Percentiles rank a stretch among this genome's conserved stretches.
Evolutionary conservation across 1,140 invertebrate species (phyloP).

Genomic region (Drosophila obscura): DNA sequence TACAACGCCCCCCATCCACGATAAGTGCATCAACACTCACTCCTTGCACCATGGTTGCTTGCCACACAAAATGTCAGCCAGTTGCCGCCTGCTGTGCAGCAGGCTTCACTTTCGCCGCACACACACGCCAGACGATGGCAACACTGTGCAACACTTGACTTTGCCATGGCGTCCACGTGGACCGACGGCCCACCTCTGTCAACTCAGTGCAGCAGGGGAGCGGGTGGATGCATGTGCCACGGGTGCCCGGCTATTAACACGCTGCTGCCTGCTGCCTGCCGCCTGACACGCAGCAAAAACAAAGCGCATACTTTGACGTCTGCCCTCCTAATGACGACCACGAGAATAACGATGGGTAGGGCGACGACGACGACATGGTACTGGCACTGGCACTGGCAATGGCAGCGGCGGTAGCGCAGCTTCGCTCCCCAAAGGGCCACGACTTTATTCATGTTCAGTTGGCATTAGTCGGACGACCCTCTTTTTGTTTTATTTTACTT

Average conservation of each 20-base stretch:
- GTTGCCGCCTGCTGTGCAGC: constrained; percentile 30
- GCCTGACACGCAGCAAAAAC: constrained; percentile 56
- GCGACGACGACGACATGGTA: constrained; percentile 20
- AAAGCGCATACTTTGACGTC: constrained; percentile 77
- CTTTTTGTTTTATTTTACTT: constrained; percentile 57
- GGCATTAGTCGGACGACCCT: constrained; percentile 63
- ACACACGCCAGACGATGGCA: constrained; percentile 23
- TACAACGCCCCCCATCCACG: neutral
- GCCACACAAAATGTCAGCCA: constrained; percentile 45
- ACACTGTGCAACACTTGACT: constrained; percentile 46
- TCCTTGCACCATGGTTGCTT: neutral
- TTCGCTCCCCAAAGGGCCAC: constrained; percentile 56
- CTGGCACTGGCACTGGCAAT: neutral
- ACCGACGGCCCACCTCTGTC: constrained; percentile 22
- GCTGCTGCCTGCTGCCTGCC: constrained; percentile 28
- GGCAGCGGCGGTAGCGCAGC: constrained; percentile 26
- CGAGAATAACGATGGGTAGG: constrained; percentile 54
- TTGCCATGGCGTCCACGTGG: constrained; percentile 39
- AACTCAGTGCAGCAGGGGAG: constrained; percentile 22
- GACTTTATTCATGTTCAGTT: constrained; percentile 74
- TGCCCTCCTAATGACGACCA: constrained; percentile 81
- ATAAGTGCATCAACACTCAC: constrained; percentile 17
- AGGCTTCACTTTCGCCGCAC: constrained; percentile 54
- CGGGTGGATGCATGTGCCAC: constrained; percentile 14
- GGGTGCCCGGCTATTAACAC: constrained; percentile 71